Evolutionary conservation across 2,888 invertebrate species (phyloP), one percentile per base, ranked within the genome.

Genomic region (Camponotus fellah): DNA sequence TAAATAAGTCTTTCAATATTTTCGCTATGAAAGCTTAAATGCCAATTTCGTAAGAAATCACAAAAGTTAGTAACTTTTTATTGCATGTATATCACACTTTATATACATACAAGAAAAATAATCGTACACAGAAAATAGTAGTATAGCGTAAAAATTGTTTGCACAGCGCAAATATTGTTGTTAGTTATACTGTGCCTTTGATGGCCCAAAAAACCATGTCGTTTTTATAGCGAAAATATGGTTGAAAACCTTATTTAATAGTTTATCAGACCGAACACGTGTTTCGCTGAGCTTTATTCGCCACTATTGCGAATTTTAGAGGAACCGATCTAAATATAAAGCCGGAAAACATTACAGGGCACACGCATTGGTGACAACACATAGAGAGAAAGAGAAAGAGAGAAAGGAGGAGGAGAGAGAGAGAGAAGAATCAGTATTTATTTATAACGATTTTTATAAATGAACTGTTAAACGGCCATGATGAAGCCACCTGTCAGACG

Each of bases 381-480:
- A 46, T 6, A 43, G n/a, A 79, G 32, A 69, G n/a, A 69, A 3
- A 34, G 56, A 37, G 17, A 12, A 26, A 21, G 71, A 76, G 58
- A n/a, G 58, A 43, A 1, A 72, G 46, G n/a, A n/a, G n/a, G n/a
- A 46, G 21, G 3, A 43, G n/a, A 62, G 6, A 46, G 5, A 62
- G 46, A 62, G 74, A 34, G 14, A 75, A 37, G 60, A 76, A 79
- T 68, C 76, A 32, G 58, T 65, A 86, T 83, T 87, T 89, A 89
- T 90, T 90, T 89, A 85, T 75, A 90, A 81, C 81, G 75, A 83
- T 87, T 90, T 87, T 89, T 86, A 84, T 87, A 90, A 89, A 90
- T 82, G 87, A 89, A 83, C 77, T 85, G 86, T 66, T 90, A 90
- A 90, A 89, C 71, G 83, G 66, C 64, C 49, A 71, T 56, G 86